Evolutionary conservation across 2,888 invertebrate species (phyloP).

Genomic region (Ophion costatus): DNA sequence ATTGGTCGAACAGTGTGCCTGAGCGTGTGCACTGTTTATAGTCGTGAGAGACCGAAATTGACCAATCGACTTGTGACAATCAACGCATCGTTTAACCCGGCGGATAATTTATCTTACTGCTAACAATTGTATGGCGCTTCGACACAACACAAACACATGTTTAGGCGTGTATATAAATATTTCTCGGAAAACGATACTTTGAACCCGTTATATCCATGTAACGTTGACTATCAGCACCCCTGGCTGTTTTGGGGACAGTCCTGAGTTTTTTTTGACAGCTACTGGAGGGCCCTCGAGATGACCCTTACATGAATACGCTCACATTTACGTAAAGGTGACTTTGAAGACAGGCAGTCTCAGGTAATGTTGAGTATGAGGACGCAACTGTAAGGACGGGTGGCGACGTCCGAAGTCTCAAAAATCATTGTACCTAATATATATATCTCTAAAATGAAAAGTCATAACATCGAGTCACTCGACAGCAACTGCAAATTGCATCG

Average conservation of each 20-base stretch:
- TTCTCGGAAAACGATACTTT: too few species aligned
- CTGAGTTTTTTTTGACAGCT: too few species aligned
- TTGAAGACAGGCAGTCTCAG: too few species aligned
- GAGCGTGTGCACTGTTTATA: slow-evolving; percentile 9
- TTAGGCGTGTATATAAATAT: too few species aligned
- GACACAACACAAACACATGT: slow-evolving; percentile 6
- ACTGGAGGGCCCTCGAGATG: too few species aligned
- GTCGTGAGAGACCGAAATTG: slow-evolving; percentile 33
- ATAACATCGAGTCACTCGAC: slow-evolving; percentile 2
- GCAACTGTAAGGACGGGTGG: not conserved
- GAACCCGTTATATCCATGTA: too few species aligned
- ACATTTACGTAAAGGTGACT: too few species aligned
- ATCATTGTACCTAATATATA: not conserved
- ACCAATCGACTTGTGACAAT: slow-evolving; percentile 48
- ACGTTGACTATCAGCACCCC: too few species aligned
- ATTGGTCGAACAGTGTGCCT: not conserved
- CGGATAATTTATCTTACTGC: slow-evolving; percentile 27
- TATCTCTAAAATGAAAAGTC: not conserved
- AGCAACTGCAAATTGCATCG: slow-evolving; percentile 11
- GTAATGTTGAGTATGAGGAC: too few species aligned
- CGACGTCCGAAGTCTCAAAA: not conserved
- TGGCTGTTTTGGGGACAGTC: too few species aligned
- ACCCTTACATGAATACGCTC: too few species aligned
- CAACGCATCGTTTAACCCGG: slow-evolving; percentile 46
- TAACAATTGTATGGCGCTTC: slow-evolving; percentile 41